phyloP scores from a whole-genome alignment of 2,113 vertebrate species.

The Rattus rattus region DNA sequence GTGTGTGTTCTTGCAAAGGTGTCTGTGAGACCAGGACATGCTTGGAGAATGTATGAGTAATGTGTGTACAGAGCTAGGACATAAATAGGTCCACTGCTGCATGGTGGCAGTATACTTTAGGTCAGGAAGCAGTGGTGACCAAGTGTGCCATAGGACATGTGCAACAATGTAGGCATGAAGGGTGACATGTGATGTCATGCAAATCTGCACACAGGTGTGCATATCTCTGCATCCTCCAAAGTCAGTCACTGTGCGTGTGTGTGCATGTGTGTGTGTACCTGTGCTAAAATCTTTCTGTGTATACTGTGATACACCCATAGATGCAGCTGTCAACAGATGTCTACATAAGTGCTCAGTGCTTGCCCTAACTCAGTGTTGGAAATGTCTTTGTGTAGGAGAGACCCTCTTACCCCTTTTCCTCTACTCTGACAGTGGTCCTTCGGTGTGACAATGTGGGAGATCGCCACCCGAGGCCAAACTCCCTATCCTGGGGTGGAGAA shows the following conservation, averaged over 20 bases:
- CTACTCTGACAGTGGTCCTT: slow-evolving; percentile 92
- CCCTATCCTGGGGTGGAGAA: slow-evolving; percentile 96
- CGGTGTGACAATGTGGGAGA: slow-evolving; percentile 97
- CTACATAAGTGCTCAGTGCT: neutral
- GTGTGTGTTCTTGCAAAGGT: neutral
- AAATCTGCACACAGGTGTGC: neutral
- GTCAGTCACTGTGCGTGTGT: neutral
- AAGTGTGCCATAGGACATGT: neutral
- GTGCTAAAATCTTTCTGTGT: neutral
- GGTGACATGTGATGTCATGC: neutral
- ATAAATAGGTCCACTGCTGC: neutral
- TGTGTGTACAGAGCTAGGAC: neutral
- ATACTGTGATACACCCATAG: neutral
- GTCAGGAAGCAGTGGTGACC: neutral
- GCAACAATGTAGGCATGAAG: neutral
- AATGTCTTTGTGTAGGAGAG: neutral
- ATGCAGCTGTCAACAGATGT: neutral
- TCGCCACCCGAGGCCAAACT: slow-evolving; percentile 94
- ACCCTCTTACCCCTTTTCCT: neutral
- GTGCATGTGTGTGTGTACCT: neutral
- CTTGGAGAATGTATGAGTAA: neutral
- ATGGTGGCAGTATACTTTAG: neutral
- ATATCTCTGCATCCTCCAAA: neutral
- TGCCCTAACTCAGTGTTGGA: neutral
- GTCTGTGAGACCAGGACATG: fast-evolving